Percentiles rank a stretch among this genome's conserved stretches.
phyloP scores from a whole-genome alignment of 1,140 invertebrate species.

The Leguminivora glycinivorella region DNA sequence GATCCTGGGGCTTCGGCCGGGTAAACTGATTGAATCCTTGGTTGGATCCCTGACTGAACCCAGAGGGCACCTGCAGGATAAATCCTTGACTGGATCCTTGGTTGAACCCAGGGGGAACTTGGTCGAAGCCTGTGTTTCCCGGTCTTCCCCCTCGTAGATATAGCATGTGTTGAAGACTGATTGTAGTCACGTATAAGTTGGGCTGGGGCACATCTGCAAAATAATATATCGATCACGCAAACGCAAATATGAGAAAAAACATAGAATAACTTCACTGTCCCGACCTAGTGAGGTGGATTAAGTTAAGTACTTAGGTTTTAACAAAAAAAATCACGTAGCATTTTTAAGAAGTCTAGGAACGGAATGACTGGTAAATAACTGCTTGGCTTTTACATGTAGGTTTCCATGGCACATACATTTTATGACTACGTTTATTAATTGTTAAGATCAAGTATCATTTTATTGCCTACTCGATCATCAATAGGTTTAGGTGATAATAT shows the following conservation, averaged over 20 bases:
- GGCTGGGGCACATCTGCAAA: slow-evolving; percentile 48
- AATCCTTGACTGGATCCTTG: neutral
- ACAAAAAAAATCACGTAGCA: no score
- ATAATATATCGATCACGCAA: slow-evolving; percentile 28
- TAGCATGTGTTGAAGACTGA: slow-evolving; percentile 56
- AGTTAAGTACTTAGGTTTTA: neutral
- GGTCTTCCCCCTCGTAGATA: slow-evolving; percentile 37
- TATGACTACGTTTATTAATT: no score
- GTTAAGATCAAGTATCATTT: no score
- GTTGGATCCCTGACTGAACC: slow-evolving; percentile 28
- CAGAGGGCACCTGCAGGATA: neutral
- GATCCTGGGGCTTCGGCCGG: neutral
- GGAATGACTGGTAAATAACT: no score
- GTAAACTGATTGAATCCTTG: neutral
- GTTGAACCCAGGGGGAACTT: slow-evolving; percentile 1
- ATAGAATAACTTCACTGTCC: no score
- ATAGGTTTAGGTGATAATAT: no score
- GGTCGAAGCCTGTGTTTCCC: slow-evolving; percentile 16
- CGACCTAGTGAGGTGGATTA: no score
- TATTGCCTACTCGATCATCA: no score
- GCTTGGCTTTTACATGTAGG: no score
- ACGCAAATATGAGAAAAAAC: neutral
- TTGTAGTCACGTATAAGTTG: slow-evolving; percentile 56
- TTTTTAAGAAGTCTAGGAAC: no score
- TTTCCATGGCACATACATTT: no score